These are phyloP conservation scores for Pseudomyrmex dendroicus DNA, from an alignment of 1,140 invertebrate genomes.

Conservation along the genomic window DNA sequence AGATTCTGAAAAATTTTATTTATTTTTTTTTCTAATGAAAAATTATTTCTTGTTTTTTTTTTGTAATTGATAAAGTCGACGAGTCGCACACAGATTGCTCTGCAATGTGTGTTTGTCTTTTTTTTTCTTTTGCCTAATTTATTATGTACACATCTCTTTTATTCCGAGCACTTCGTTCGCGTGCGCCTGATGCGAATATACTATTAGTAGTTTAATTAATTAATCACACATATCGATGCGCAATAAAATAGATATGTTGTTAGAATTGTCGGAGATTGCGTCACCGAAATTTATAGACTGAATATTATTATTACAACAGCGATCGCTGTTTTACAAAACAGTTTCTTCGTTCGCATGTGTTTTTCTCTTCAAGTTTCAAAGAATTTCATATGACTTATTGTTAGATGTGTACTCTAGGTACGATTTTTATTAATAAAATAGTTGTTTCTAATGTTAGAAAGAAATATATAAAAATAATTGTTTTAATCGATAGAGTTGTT, in stretches of 20 bases:
- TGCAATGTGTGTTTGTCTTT: background rate
- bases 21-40: background rate
- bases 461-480: background rate
- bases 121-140: background rate
- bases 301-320: background rate
- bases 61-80: too few relatives aligned
- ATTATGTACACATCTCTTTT: background rate
- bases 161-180: slow-evolving; percentile 52
- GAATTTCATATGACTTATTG: too few relatives aligned
- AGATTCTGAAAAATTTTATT: too few relatives aligned
- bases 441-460: background rate
- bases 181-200: slow-evolving; percentile 35
- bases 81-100: too few relatives aligned
- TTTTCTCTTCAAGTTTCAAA: background rate
- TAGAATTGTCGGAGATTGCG: slow-evolving; percentile 27
- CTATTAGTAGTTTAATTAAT: slow-evolving; percentile 19
- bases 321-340: slow-evolving; percentile 22
- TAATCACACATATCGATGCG: slow-evolving; percentile 34
- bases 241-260: slow-evolving; percentile 37
- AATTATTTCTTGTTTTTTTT: too few relatives aligned
- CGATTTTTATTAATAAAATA: too few relatives aligned
- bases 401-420: too few relatives aligned
- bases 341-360: background rate
- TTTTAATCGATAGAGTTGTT: background rate
- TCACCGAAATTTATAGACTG: slow-evolving; percentile 31